These are phyloP conservation scores for Malthinus flaveolus DNA, from an alignment of 2,888 invertebrate genomes.

Conservation along the genomic window DNA sequence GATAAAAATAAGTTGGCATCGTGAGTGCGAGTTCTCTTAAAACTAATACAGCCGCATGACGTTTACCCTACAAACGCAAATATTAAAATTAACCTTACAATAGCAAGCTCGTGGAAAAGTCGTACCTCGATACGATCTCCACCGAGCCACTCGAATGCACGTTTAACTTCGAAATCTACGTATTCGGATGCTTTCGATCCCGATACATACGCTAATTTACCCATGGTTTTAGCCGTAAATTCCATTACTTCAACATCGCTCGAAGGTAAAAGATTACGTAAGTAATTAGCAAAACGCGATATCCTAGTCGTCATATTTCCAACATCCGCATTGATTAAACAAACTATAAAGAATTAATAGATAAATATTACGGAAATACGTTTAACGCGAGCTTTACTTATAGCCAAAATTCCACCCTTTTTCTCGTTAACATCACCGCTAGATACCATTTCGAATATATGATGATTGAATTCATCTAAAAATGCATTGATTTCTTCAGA, in stretches of 20 bases:
- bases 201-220: conserved; percentile 86
- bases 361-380: too few species aligned
- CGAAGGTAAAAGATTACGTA: conserved; percentile 87
- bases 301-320: conserved; percentile 89
- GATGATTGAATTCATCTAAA: conserved; percentile 93
- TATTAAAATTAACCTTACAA: conserved; percentile 9
- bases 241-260: conserved; percentile 94
- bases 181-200: conserved; percentile 95
- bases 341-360: conserved; percentile 64
- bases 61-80: conserved; percentile 63
- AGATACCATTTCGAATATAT: conserved; percentile 95
- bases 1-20: conserved; percentile 97
- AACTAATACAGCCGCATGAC: conserved; percentile 91
- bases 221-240: conserved; percentile 93
- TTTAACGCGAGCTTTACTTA: conserved; percentile 61
- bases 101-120: background rate
- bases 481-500: conserved; percentile 89
- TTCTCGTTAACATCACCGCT: conserved; percentile 91
- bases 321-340: conserved; percentile 90
- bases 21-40: conserved; percentile 91
- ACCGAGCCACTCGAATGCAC: conserved; percentile 93
- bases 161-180: conserved; percentile 96
- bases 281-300: conserved; percentile 89
- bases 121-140: conserved; percentile 81
- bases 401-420: conserved; percentile 94